These are phyloP conservation scores for Caenorhabditis macrosperma DNA, from an alignment of 2,888 invertebrate genomes.

Conservation along the genomic window DNA sequence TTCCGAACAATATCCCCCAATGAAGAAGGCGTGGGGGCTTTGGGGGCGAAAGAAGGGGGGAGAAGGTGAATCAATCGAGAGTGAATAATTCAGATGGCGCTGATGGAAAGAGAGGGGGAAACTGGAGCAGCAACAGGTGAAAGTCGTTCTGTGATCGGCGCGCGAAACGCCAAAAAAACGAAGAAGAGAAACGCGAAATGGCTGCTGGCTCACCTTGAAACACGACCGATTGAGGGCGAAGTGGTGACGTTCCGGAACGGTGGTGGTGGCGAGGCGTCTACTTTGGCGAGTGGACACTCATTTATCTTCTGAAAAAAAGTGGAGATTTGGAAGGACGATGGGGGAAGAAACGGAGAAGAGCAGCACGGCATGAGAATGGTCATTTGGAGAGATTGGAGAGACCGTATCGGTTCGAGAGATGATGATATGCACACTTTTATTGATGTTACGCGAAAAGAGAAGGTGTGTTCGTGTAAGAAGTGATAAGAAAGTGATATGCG, in stretches of 20 bases:
- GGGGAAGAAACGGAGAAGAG: neutral
- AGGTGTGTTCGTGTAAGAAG: constrained; percentile 31
- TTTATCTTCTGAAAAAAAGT: constrained; percentile 22
- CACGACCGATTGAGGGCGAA: neutral
- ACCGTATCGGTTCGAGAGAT: too few species aligned
- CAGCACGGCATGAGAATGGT: neutral
- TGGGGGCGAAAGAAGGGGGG: neutral
- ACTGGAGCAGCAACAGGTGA: constrained; percentile 39
- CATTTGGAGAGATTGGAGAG: too few species aligned
- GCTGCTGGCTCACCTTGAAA: constrained; percentile 35
- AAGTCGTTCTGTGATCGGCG: constrained; percentile 47
- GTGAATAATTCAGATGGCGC: constrained; percentile 36
- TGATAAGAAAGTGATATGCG: constrained; percentile 29
- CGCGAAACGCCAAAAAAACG: constrained; percentile 14
- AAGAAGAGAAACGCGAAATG: neutral
- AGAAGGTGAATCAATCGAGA: constrained; percentile 7
- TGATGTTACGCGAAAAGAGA: constrained; percentile 38
- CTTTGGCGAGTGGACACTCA: constrained; percentile 47
- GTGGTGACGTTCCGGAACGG: constrained; percentile 5
- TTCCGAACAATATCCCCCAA: constrained; percentile 6
- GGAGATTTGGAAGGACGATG: neutral
- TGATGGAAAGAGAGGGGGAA: constrained; percentile 9
- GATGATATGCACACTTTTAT: constrained; percentile 24
- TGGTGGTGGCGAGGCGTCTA: constrained; percentile 20
- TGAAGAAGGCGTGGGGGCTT: neutral